Evolutionary conservation across 2,888 invertebrate genomes (phyloP), one percentile per base, ranked within the genome.

Genomic region (Cerceris rybyensis): DNA sequence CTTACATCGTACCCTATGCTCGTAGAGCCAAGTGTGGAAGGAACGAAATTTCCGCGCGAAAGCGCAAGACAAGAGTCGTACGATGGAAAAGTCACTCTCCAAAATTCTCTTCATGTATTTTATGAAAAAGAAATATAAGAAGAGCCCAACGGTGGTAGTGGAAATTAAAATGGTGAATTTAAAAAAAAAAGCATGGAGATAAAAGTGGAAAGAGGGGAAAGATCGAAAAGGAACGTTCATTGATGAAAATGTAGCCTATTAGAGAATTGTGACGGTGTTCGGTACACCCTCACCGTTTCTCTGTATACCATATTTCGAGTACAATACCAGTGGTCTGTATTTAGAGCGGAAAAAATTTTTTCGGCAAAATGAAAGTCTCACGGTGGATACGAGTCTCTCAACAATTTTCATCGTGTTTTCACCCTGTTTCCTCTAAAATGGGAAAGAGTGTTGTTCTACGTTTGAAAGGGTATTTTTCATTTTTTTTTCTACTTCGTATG

Each of bases 91-190:
- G 63, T 76, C 68, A 66, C 70, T 61, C 64, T 65, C 54, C 55
- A 69, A 79, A 82, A 71, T 83, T 73, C 65, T 64, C 68, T 50
- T 67, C 80, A 58, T 64, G 74, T 69, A 63, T 60, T 14, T 49
- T 42, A 54, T 50, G 70, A 59, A 59, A 70, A 66, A 67, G 52
- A 43, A 43, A 57, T 55, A 39, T 13, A 43, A 46, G 54, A 49
- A 49, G 4, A 14, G 61, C 4, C 13, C 9, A 49, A 64, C 55
- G 39, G 42, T 39, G 28, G 54, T 42, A 17, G 58, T 42, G 59
- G 28, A 28, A 59, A 77, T 83, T 67, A 66, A 39, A 69, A 80
- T 41, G 64, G 50, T 7, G 46, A 68, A 71, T 68, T 57, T 59
- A 1, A 17, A 49, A 52, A 46, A 43, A 14, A 41, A 60, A 60